phyloP scores from a whole-genome alignment of 2,797 vertebrate species.

The Coregonus sp. region DNA sequence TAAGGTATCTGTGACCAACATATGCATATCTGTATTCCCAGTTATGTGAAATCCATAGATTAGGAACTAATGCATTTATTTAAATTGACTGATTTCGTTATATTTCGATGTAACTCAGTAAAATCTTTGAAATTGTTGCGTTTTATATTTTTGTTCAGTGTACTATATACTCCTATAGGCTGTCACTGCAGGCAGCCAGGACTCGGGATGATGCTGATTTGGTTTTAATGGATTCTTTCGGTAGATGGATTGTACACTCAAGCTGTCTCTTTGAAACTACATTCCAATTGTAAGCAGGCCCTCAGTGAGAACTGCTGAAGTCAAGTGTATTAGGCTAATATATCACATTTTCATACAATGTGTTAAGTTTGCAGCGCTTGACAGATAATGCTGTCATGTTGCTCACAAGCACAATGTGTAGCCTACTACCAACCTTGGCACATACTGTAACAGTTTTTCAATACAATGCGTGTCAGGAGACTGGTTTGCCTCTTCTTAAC shows the following conservation, averaged over 20 bases:
- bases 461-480: not conserved
- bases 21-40: too few relatives aligned
- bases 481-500: not conserved
- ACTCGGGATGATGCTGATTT: not conserved
- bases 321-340: not conserved
- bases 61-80: too few relatives aligned
- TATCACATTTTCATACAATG: not conserved
- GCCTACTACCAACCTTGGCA: not conserved
- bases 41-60: too few relatives aligned
- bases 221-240: not conserved
- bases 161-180: not conserved
- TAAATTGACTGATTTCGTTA: too few relatives aligned
- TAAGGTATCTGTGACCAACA: too few relatives aligned
- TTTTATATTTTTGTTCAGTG: too few relatives aligned
- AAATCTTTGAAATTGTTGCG: too few relatives aligned
- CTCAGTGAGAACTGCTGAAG: not conserved
- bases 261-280: not conserved
- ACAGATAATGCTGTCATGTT: not conserved
- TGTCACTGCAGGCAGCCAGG: not conserved
- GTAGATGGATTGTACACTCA: not conserved
- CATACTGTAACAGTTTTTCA: not conserved
- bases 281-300: not conserved
- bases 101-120: too few relatives aligned
- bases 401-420: constrained; percentile 9
- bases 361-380: not conserved